Percentiles rank a stretch among this genome's conserved stretches.
These are phyloP conservation scores for Eleutherodactylus coqui DNA, from an alignment of 2,797 vertebrate genomes.

Conservation along the genomic window DNA sequence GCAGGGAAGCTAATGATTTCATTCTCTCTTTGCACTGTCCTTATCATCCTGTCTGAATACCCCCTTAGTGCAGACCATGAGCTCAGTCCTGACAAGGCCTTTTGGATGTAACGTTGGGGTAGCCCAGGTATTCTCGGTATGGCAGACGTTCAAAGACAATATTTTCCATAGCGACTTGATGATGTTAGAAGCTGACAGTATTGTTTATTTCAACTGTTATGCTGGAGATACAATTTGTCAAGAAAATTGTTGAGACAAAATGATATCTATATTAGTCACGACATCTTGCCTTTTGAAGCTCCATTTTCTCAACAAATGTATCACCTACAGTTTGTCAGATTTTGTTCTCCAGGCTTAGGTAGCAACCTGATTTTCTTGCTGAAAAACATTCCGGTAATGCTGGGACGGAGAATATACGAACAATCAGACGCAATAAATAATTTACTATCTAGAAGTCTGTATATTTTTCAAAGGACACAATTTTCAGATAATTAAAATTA, in stretches of 20 bases:
- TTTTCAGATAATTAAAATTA: background rate
- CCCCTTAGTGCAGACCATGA: conserved; percentile 7
- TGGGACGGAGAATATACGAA: background rate
- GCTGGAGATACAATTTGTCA: conserved; percentile 53
- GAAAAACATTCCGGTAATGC: background rate
- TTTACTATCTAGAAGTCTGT: background rate
- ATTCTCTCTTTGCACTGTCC: conserved; percentile 24
- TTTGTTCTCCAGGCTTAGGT: conserved; percentile 41
- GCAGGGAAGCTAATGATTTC: background rate
- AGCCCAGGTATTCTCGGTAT: conserved; percentile 41
- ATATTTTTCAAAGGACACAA: background rate
- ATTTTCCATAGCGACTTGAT: conserved; percentile 33
- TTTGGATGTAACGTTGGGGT: background rate
- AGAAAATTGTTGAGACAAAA: conserved; percentile 55
- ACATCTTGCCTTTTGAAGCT: conserved; percentile 53
- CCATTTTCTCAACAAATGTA: conserved; percentile 52
- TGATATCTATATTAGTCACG: conserved; percentile 42
- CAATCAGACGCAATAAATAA: background rate
- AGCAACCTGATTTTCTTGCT: conserved; percentile 28
- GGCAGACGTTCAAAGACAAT: conserved; percentile 33
- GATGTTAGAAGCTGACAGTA: conserved; percentile 53
- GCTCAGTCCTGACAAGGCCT: conserved; percentile 41
- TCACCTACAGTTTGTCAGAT: conserved; percentile 57
- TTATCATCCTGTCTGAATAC: conserved; percentile 38
- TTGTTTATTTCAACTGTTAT: conserved; percentile 58